Percentiles rank a stretch among this genome's conserved stretches.
These are phyloP conservation scores for Fragum sueziense DNA, from an alignment of 2,888 invertebrate species.

Conservation along the genomic window DNA sequence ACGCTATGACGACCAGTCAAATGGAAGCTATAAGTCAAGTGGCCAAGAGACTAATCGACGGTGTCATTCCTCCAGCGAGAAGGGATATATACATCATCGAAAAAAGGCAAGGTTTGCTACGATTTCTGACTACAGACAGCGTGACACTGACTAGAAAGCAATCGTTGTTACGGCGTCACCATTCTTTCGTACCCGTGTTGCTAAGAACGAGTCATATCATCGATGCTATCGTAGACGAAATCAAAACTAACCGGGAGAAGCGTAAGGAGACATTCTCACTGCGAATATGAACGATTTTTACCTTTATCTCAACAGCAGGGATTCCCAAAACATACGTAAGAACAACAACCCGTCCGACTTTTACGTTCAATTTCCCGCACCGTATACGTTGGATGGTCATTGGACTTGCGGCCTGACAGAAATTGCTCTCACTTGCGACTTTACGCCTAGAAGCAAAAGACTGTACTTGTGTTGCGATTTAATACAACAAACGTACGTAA, in stretches of 20 bases:
- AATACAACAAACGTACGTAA: conserved; percentile 26
- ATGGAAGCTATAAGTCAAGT: conserved; percentile 4
- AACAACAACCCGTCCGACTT: conserved; percentile 36
- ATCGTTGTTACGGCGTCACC: neutral
- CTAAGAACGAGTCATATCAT: conserved; percentile 12
- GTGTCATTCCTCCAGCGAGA: conserved; percentile 20
- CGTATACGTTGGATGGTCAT: conserved; percentile 27
- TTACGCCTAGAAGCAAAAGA: conserved; percentile 22
- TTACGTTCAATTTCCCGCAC: conserved; percentile 31
- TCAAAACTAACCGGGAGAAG: neutral
- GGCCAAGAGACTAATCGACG: conserved; percentile 1
- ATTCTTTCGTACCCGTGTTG: conserved; percentile 3
- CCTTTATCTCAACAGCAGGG: conserved; percentile 13
- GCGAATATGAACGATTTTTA: conserved; percentile 19
- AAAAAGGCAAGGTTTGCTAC: conserved; percentile 2
- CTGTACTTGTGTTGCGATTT: conserved; percentile 37
- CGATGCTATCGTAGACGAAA: conserved; percentile 3
- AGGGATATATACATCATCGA: conserved; percentile 11
- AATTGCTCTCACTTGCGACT: conserved; percentile 31
- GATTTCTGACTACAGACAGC: neutral
- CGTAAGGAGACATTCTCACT: neutral
- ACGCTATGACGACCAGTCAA: conserved; percentile 9
- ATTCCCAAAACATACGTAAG: conserved; percentile 23
- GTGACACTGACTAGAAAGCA: conserved; percentile 20
- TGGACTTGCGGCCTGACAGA: conserved; percentile 33